These are phyloP conservation scores for Eurypyga helias DNA, from an alignment of 2,113 vertebrate genomes.

Conservation along the genomic window DNA sequence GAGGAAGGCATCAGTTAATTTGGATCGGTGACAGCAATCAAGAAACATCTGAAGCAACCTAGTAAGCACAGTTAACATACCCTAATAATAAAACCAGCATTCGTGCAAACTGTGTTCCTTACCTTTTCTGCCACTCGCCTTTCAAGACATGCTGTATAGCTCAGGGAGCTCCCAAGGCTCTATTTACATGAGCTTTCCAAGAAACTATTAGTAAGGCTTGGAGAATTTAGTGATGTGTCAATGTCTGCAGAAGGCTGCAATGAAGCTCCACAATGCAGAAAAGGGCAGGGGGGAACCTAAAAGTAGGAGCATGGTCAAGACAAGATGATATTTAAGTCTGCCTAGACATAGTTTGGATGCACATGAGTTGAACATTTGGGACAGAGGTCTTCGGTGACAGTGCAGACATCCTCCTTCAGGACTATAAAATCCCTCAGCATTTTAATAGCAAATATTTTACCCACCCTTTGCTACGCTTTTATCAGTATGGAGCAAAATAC, in stretches of 20 bases:
- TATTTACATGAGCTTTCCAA: neutral
- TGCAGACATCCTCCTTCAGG: neutral
- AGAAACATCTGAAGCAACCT: neutral
- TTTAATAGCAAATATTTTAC: neutral
- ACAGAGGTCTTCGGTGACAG: neutral
- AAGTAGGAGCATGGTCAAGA: neutral
- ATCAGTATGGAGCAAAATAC: neutral
- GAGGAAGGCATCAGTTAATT: neutral
- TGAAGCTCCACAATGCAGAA: neutral
- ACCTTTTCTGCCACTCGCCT: neutral
- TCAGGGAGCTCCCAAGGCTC: neutral
- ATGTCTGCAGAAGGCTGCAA: neutral
- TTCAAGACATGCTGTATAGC: neutral
- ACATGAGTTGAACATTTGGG: neutral
- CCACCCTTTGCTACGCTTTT: neutral
- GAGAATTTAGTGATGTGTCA: accelerated
- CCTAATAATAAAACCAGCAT: neutral
- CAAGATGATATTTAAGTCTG: neutral
- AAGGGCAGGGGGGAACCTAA: neutral
- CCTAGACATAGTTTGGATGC: neutral
- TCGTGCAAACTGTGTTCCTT: neutral
- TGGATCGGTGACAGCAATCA: neutral
- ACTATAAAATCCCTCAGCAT: neutral
- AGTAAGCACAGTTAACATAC: neutral
- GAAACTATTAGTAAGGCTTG: neutral